Evolutionary conservation across 1,140 invertebrate species (phyloP), one percentile per base, ranked within the genome.

Genomic region (Drosophila ercepeae): DNA sequence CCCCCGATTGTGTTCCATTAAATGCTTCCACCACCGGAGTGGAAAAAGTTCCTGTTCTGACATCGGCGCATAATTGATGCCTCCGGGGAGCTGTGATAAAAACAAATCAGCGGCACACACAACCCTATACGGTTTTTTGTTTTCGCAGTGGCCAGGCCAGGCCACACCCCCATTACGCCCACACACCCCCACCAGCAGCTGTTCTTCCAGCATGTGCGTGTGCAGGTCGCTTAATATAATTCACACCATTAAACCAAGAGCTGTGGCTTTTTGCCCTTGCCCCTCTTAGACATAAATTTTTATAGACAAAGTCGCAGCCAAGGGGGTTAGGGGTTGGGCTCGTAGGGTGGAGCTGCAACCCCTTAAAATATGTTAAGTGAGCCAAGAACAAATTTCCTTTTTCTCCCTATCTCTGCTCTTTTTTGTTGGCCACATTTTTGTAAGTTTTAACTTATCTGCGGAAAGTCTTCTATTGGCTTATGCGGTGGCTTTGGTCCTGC

Each of bases 231-330:
- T 74, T 86, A 86, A 88, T 86, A 86, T 86, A 86, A 86, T 86
- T 86, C 81, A 86, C 81, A 88, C 81, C 81, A 86, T 86, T 86
- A 86, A 86, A 86, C 81, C 81, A 49, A 88, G 73, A 82, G 82
- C 82, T 86, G 77, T 51, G 79, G 76, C 76, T 75, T 81, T 79
- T 77, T 63, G 70, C 64, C 72, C 72, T 81, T 55, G 73, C 36
- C 36, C n/a, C 36, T 39, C 4, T 76, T 75, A 63, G 72, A 74
- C 81, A 86, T 88, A 86, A 64, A 86, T 86, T 88, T 86, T 77
- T 86, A 86, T 88, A 86, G 81, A 88, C 81, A 88, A 86, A 54
- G 68, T 46, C 55, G 11, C 9, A 11, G 9, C 9, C n/a, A n/a
- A n/a, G n/a, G n/a, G n/a, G 7, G 29, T 32, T 8, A 8, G 29